Evolutionary conservation across 1,140 invertebrate species (phyloP).

Genomic region (Drosophila sucinea): DNA sequence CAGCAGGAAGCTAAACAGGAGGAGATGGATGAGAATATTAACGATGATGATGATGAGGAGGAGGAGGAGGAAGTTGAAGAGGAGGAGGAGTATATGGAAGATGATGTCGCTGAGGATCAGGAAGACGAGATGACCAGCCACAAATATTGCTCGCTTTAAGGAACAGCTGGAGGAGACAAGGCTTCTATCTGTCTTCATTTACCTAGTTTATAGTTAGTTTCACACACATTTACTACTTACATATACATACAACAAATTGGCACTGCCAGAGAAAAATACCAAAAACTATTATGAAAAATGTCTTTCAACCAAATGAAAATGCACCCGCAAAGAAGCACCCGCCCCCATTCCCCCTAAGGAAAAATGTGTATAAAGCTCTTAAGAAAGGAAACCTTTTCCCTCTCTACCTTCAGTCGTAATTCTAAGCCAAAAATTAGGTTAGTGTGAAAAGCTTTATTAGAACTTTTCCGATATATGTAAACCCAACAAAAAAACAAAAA

Average conservation of each 20-base stretch:
- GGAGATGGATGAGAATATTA: conserved; percentile 17
- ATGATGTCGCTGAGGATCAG: conserved; percentile 5
- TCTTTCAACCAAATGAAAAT: background rate
- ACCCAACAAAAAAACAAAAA: conserved; percentile 7
- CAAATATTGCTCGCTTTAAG: conserved; percentile 69
- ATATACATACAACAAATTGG: conserved; percentile 26
- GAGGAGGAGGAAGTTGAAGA: conserved; percentile 16
- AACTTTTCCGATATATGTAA: conserved; percentile 46
- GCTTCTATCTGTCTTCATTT: conserved; percentile 6
- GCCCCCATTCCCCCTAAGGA: too few relatives aligned
- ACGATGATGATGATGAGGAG: conserved; percentile 23
- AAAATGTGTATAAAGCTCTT: conserved; percentile 1
- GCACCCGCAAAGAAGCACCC: background rate
- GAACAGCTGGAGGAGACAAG: conserved; percentile 2
- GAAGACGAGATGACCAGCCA: conserved; percentile 24
- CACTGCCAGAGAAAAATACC: conserved; percentile 46
- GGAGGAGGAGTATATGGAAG: conserved; percentile 30
- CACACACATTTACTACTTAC: conserved; percentile 1
- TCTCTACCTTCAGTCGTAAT: background rate
- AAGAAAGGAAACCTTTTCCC: background rate
- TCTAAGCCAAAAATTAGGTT: conserved; percentile 5
- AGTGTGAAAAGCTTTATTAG: conserved; percentile 58
- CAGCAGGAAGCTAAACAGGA: conserved; percentile 38
- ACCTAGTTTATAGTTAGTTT: background rate
- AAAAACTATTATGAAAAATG: background rate